phyloP scores from a whole-genome alignment of 2,113 vertebrate genomes.

The Perca fluviatilis region DNA sequence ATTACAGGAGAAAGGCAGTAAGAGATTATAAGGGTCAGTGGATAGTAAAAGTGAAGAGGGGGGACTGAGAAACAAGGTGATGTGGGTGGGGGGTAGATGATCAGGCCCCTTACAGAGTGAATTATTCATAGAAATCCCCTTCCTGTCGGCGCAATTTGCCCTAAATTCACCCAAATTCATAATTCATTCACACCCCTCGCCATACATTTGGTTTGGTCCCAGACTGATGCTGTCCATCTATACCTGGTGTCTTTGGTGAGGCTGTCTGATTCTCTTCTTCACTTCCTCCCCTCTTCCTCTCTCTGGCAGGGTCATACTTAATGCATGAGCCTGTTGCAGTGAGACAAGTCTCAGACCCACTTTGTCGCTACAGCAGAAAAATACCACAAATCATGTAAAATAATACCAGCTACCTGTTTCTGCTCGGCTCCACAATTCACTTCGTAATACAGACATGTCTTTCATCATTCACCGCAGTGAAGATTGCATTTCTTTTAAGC shows the following conservation, averaged over 20 bases:
- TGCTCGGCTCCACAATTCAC: constrained; percentile 13
- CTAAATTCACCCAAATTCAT: constrained; percentile 85
- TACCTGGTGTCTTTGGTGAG: constrained; percentile 64
- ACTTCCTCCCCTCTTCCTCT: constrained; percentile 54
- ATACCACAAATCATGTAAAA: constrained; percentile 70
- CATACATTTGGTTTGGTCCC: constrained; percentile 59
- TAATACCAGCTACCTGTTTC: constrained; percentile 57
- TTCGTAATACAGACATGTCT: constrained; percentile 14
- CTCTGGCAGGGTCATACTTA: constrained; percentile 75
- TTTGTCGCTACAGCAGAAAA: constrained; percentile 66
- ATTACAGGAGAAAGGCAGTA: constrained; percentile 18
- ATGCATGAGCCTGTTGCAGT: constrained; percentile 83
- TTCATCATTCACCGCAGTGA: constrained; percentile 40
- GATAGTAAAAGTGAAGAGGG: constrained; percentile 41
- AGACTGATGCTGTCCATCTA: constrained; percentile 62
- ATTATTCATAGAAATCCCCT: constrained; percentile 84
- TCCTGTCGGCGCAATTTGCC: constrained; percentile 83
- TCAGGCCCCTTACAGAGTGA: constrained; percentile 78
- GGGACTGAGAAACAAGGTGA: constrained; percentile 63
- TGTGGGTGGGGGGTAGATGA: constrained; percentile 69
- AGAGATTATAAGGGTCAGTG: constrained; percentile 67
- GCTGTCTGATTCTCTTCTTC: constrained; percentile 52
- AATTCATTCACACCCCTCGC: constrained; percentile 80
- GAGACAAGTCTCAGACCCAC: constrained; percentile 70
- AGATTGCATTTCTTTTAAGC: constrained; percentile 26